phyloP scores from a whole-genome alignment of 2,113 vertebrate species.

The Apodemus speciosus region DNA sequence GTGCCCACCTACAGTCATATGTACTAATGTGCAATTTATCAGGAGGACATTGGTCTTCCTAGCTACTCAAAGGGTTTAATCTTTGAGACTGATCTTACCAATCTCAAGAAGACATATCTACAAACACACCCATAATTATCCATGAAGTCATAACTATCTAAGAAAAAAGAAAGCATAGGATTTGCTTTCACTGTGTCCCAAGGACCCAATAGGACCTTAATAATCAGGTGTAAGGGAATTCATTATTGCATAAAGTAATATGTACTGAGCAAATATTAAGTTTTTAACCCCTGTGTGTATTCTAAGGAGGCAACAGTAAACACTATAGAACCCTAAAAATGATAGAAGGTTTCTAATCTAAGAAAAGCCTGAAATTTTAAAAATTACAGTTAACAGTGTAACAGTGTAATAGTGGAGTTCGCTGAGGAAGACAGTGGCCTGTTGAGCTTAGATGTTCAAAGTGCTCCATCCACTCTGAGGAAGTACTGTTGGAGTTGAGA shows the following conservation, averaged over 20 bases:
- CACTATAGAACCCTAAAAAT: not conserved
- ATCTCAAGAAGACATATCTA: not conserved
- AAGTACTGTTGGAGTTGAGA: not conserved
- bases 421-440: not conserved
- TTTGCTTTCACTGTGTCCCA: not conserved
- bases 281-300: not conserved
- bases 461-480: not conserved
- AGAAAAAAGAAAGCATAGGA: not conserved
- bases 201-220: not conserved
- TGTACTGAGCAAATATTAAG: conserved; percentile 8
- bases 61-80: not conserved
- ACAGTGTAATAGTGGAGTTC: not conserved
- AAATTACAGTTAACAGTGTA: not conserved
- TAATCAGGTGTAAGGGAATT: conserved; percentile 19
- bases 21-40: not conserved
- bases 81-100: not conserved
- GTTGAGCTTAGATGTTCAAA: not conserved
- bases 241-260: not conserved
- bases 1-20: not conserved
- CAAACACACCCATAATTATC: not conserved
- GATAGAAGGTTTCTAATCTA: not conserved
- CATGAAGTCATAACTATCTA: not conserved
- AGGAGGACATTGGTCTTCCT: not conserved
- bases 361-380: not conserved
- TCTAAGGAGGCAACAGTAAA: not conserved